phyloP scores from a whole-genome alignment of 2,797 vertebrate genomes.

The Momotus momota region DNA sequence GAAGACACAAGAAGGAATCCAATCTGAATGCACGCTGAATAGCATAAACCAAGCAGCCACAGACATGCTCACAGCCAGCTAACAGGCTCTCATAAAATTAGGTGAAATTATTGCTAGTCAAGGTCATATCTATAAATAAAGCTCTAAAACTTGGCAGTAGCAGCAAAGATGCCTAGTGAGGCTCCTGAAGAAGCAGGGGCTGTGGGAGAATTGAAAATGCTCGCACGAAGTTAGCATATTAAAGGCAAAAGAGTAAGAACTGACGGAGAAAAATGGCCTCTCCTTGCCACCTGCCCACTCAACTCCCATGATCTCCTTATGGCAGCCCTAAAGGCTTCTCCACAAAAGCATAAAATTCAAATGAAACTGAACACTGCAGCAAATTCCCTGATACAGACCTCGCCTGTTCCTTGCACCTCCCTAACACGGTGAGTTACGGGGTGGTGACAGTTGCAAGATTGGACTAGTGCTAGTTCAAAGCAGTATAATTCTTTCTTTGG shows the following conservation, averaged over 20 bases:
- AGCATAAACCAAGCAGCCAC: background rate
- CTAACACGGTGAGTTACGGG: background rate
- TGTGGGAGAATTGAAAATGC: background rate
- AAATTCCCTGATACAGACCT: background rate
- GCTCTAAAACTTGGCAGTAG: constrained; percentile 24
- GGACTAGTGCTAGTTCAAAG: background rate
- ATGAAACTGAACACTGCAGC: background rate
- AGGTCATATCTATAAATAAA: constrained; percentile 33
- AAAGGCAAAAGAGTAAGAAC: background rate
- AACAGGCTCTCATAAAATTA: constrained; percentile 21
- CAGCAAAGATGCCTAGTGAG: background rate
- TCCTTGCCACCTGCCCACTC: background rate
- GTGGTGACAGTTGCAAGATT: background rate
- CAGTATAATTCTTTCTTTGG: background rate
- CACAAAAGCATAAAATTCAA: background rate
- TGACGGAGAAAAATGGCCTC: background rate
- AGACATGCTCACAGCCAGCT: background rate
- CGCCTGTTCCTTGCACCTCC: background rate
- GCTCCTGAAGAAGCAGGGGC: background rate
- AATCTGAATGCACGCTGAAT: background rate
- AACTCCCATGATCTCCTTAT: background rate
- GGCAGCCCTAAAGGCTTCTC: background rate
- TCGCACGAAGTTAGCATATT: background rate
- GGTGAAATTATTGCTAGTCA: constrained; percentile 11
- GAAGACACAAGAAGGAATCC: background rate